Base-by-base conservation (phyloP, 2,113 vertebrate species). In the Ageneiosus marmoratus region DNA sequence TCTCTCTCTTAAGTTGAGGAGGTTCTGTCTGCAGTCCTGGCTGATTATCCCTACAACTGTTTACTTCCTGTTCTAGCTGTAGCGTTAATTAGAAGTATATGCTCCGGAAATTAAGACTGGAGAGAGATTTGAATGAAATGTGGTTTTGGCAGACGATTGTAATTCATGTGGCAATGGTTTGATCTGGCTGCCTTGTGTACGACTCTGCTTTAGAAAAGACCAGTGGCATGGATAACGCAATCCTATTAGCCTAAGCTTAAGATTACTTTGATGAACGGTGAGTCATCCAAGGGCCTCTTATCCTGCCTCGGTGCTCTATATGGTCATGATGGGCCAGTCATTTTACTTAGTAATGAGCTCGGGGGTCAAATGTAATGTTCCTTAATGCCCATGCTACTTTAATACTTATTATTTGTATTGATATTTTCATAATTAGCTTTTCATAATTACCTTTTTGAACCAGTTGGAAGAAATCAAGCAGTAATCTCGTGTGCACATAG, bases 231-330 rank as follows among this genome's bases (percentile, higher is more conserved):
- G 58, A 87, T 69, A 73, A n/a, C 67, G 70, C 69, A 92, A 94
- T 94, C 92, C 89, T 89, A 92, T 94, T 93, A 92, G 77, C 76
- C 78, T 92, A 93, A 93, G 83, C 89, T 84, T 76, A 79, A 90
- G 92, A 93, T 94, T 93, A 94, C 70, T 81, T 83, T 88, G 90
- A 89, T 90, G 89, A 85, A 88, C 87, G 84, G 75, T 76, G 84
- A 84, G 78, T 18, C 78, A 82, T 70, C 86, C 88, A 85, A 78
- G 78, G 84, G 20, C 29, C 73, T 56, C 83, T 82, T 77, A 82
- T 84, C 50, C 58, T 85, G 80, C 82, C 77, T 55, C 77, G 58
- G 4, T 77, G 44, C 89, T 90, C 86, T 88, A 85, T 89, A 77
- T 79, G 77, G 75, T 72, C 20, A 18, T 85, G 84, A 83, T 65